A percentile compares a stretch with the other conserved stretches of the same genome.
phyloP scores from a whole-genome alignment of 2,797 vertebrate species.

The Siniperca obscura region DNA sequence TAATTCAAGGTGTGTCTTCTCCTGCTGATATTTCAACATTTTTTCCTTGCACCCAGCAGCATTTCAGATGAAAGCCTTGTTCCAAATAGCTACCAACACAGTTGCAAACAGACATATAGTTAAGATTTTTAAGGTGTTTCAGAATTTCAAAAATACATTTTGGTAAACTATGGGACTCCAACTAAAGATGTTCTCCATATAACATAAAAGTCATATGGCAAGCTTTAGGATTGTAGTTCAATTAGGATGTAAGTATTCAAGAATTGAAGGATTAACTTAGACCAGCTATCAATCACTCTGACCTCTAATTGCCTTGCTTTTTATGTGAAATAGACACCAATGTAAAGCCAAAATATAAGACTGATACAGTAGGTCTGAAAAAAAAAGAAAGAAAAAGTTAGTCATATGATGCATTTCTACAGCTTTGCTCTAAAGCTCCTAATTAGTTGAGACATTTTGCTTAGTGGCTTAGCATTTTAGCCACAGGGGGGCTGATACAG shows the following conservation, averaged over 20 bases:
- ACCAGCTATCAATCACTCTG: slow-evolving; percentile 7
- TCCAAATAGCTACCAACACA: slow-evolving; percentile 7
- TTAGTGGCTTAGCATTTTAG: slow-evolving; percentile 79
- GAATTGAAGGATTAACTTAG: slow-evolving; percentile 8
- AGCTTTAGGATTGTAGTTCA: slow-evolving; percentile 7
- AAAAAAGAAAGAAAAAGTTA: slow-evolving; percentile 28
- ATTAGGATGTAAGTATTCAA: not conserved
- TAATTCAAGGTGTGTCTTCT: slow-evolving; percentile 30
- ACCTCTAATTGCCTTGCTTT: slow-evolving; percentile 16
- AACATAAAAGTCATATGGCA: not conserved
- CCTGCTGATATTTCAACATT: slow-evolving; percentile 23
- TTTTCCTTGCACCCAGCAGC: slow-evolving; percentile 7
- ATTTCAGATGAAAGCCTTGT: slow-evolving; percentile 30
- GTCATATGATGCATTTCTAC: slow-evolving; percentile 67
- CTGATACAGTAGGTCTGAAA: not conserved
- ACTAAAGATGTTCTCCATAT: slow-evolving; percentile 28
- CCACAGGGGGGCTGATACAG: slow-evolving; percentile 79
- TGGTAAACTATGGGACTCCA: not conserved
- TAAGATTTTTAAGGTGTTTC: not conserved
- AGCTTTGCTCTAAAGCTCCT: slow-evolving; percentile 65
- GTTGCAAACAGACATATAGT: not conserved
- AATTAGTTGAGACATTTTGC: slow-evolving; percentile 82
- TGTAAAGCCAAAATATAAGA: slow-evolving; percentile 13
- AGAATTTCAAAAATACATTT: not conserved
- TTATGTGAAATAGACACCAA: slow-evolving; percentile 6